Evolutionary conservation across 2,797 vertebrate species (phyloP).

Genomic region (Epinephelus awoara): DNA sequence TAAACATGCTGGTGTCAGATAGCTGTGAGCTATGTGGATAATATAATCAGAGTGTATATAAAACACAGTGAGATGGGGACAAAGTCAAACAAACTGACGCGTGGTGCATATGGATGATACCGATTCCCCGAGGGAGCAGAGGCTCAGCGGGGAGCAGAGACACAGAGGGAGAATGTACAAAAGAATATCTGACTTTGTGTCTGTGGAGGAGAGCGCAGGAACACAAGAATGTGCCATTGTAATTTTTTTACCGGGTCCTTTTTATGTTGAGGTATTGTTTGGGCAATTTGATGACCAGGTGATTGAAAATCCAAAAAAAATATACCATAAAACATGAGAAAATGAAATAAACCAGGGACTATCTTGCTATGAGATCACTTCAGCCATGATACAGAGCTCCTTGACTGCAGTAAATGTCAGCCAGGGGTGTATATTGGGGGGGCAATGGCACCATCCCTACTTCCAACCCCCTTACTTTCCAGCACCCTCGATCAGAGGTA

Average conservation of each 20-base stretch:
- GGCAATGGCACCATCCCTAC: too few species aligned
- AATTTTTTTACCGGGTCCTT: not conserved
- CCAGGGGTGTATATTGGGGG: too few species aligned
- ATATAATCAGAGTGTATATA: constrained; percentile 39
- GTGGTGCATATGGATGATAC: constrained; percentile 31
- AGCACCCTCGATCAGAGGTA: too few species aligned
- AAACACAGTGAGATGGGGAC: constrained; percentile 24
- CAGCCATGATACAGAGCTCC: too few species aligned
- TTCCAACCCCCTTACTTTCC: too few species aligned
- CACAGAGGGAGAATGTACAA: constrained; percentile 3
- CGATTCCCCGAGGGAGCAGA: constrained; percentile 32
- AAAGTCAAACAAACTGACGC: constrained; percentile 34
- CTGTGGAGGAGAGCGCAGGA: too few species aligned
- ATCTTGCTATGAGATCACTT: too few species aligned
- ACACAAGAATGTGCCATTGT: not conserved
- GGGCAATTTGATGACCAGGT: not conserved
- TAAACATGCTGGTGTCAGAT: constrained; percentile 38
- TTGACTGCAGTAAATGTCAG: too few species aligned
- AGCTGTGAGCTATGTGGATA: constrained; percentile 31
- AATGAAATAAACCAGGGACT: too few species aligned
- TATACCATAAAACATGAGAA: too few species aligned
- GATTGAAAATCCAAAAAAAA: too few species aligned
- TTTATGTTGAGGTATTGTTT: not conserved
- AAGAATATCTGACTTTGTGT: not conserved
- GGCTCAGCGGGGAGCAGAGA: constrained; percentile 26